Base-by-base conservation (phyloP, 2,888 invertebrate genomes). In the Himalopsyche anomala region DNA sequence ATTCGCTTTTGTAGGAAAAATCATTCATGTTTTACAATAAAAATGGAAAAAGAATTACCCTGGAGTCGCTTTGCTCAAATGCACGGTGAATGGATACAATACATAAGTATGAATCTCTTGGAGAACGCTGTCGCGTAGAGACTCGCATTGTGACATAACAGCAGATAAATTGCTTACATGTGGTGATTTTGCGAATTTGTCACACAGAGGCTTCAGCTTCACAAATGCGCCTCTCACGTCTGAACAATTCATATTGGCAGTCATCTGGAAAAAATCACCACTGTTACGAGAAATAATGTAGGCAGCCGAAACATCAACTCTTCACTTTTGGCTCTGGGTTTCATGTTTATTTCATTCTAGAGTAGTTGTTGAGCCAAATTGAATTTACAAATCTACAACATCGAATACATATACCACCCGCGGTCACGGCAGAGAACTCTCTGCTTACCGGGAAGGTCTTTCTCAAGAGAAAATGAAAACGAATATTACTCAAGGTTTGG, bases 51-150 rank as follows among this genome's bases (percentile, higher is more conserved):
- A 12, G 55, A 74, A 80, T 89, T 89, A 91, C 91, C 89, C 90
- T 28, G 90, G 62, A 51, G 88, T 86, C 40, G 89, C 82, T 88
- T 89, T 90, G 83, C 89, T 89, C 69, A 92, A 88, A 89, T 91
- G 91, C 19, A 90, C 85, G 40, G 90, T 89, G 45, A 94, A 90
- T 0, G 95, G 94, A 88, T 93, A 93, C 80, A 94, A 89, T 86
- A 95, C 90, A 89, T 94, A 94, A 87, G 93, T 93, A 62, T 93
- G 93, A 40, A 94, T 90, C 88, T 93, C 92, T 86, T 94, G 93
- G 2, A 94, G 89, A 4, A 91, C 90, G 81, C 92, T 91, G 40
- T 90, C 90, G 74, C 92, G 91, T 86, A 94, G 89, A 40, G 90
- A 91, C n/a, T 90, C 89, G 6, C 93, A 90, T 36, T 90, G 88